A percentile compares a stretch with the other conserved stretches of the same genome.
Conservation (phyloP, 2,113 vertebrate genomes). For the Apistogramma diplotaenia region DNA sequence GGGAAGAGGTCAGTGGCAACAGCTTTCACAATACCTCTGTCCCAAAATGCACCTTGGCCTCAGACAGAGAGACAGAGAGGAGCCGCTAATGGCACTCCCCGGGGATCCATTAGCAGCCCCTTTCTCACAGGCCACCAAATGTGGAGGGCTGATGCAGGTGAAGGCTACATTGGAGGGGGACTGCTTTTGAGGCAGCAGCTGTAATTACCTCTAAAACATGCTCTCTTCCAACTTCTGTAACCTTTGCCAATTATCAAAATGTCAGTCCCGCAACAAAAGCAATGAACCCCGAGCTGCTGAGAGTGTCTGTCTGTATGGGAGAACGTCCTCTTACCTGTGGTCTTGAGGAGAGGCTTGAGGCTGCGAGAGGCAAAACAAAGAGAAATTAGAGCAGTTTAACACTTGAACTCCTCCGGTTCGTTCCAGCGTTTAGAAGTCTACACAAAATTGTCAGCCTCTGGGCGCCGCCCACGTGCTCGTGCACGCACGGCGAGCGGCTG, state of each 20-base stretch:
- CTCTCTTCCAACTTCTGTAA: neutral
- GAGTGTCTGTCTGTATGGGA: neutral
- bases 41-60: conserved; percentile 33
- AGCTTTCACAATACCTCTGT: conserved; percentile 24
- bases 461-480: conserved; percentile 18
- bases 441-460: conserved; percentile 41
- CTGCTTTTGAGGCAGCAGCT: conserved; percentile 4
- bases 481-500: conserved; percentile 1
- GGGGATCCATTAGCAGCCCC: conserved; percentile 43
- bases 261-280: neutral
- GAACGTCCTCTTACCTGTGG: conserved; percentile 71
- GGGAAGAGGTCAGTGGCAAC: conserved; percentile 9
- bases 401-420: conserved; percentile 27
- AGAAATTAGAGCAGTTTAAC: conserved; percentile 19
- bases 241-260: neutral
- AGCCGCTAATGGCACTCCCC: conserved; percentile 28
- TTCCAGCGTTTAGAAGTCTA: conserved; percentile 14
- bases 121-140: conserved; percentile 19
- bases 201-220: conserved; percentile 36
- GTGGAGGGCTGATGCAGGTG: conserved; percentile 9
- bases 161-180: neutral
- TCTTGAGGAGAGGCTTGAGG: conserved; percentile 74
- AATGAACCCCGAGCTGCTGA: neutral
- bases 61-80: neutral
- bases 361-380: conserved; percentile 59